Conservation (phyloP, 2,888 invertebrate species). For the Drosophila infuscata region DNA sequence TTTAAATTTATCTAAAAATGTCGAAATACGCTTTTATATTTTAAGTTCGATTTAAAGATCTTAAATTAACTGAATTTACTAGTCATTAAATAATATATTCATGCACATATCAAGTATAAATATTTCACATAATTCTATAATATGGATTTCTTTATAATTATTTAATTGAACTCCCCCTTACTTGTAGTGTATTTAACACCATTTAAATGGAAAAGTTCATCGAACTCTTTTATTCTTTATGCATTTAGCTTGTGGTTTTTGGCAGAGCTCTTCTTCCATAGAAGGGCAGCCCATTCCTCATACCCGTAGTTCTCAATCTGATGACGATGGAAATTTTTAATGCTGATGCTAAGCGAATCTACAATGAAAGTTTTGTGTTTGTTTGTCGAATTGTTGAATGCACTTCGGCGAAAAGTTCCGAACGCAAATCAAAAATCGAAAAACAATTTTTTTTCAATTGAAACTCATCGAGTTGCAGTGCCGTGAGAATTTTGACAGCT, state of each 20-base stretch:
- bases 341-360: slow-evolving; percentile 64
- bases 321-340: slow-evolving; percentile 54
- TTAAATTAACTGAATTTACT: neutral
- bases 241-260: neutral
- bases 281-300: slow-evolving; percentile 53
- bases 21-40: neutral
- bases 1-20: neutral
- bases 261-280: slow-evolving; percentile 53
- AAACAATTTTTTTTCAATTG: slow-evolving; percentile 58
- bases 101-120: neutral
- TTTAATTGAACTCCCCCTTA: neutral
- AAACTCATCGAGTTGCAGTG: slow-evolving; percentile 58
- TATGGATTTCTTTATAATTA: neutral
- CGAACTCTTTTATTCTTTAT: slow-evolving; percentile 55
- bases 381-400: slow-evolving; percentile 26
- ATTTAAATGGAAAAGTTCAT: slow-evolving; percentile 53
- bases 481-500: slow-evolving; percentile 65
- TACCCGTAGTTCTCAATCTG: slow-evolving; percentile 48
- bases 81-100: neutral
- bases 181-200: slow-evolving; percentile 54
- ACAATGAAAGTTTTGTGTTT: slow-evolving; percentile 61
- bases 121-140: neutral
- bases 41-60: neutral
- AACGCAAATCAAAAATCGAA: neutral
- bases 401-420: slow-evolving; percentile 63